Evolutionary conservation across 1,140 invertebrate genomes (phyloP), one percentile per base, ranked within the genome.

Genomic region (Drosophila navojoa): DNA sequence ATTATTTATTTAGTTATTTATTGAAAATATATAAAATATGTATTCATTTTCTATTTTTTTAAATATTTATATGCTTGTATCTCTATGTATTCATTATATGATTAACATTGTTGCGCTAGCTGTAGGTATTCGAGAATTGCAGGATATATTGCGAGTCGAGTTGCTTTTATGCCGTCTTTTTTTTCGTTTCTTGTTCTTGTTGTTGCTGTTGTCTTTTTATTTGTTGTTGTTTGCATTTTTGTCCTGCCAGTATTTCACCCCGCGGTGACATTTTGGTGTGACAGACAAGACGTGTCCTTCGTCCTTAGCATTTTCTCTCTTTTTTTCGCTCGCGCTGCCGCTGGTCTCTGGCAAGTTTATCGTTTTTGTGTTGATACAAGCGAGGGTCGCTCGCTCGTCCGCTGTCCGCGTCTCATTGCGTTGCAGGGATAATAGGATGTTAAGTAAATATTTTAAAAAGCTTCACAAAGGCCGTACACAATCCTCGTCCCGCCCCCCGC

Each of bases 281-380:
- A 90, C 89, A 90, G 87, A 90, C 87, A 90, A 90, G 87, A 90
- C 87, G 87, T 90, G 87, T 90, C 87, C 82, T 90, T 90, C 82
- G 87, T 90, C 85, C 84, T 81, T 71, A 71, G 60, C 71, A 68
- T 69, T 82, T 74, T 67, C 68, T 71, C 71, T 63, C 69, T 79
- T 6, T 7, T 2, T 6, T 32, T 32, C 7, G 0, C 27, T 7
- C 32, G 32, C 32, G 5, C 42, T 59, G 40, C 42, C 42, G 69
- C 50, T 71, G 59, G 52, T 78, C 62, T 75, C 25, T 67, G 77
- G 74, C 72, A 84, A 90, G 87, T 90, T 90, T 90, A 90, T 90
- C 87, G 84, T 84, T 87, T 81, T 77, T 84, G 81, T 90, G 89
- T 90, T 81, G 84, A 89, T 89, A 87, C 84, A 89, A 89, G 72